A percentile compares a stretch with the other conserved stretches of the same genome.
phyloP scores from a whole-genome alignment of 2,888 invertebrate species.

The Branchipolynoe longqiensis region DNA sequence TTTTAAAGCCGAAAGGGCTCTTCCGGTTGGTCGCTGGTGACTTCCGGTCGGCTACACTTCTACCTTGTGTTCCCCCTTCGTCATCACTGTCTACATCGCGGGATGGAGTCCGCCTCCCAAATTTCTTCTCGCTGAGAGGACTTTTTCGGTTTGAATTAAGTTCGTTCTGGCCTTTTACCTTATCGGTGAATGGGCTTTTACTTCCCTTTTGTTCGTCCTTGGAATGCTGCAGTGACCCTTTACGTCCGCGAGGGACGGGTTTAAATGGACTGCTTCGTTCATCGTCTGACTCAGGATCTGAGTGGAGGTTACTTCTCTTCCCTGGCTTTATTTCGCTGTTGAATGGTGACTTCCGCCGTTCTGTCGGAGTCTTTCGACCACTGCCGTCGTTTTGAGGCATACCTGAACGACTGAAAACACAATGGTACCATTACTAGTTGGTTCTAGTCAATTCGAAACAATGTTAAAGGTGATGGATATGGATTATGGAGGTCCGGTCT shows the following conservation, averaged over 20 bases:
- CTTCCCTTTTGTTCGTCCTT: not conserved
- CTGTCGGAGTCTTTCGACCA: not conserved
- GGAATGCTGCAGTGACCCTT: not conserved
- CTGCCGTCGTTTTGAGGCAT: not conserved
- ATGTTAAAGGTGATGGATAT: not conserved
- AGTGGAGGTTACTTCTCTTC: not conserved
- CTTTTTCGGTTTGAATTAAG: not conserved
- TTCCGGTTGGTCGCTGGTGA: not conserved
- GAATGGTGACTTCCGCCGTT: constrained; percentile 8
- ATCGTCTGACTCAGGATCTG: constrained; percentile 29
- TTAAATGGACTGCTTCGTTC: not conserved
- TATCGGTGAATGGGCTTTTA: constrained; percentile 5
- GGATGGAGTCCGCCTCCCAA: not conserved
- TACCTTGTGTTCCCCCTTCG: not conserved
- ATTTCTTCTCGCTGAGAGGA: not conserved
- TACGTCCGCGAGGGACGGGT: constrained; percentile 4
- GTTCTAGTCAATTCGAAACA: too few species aligned
- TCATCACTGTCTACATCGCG: constrained; percentile 9
- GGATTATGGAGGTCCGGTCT: not conserved
- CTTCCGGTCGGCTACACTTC: not conserved
- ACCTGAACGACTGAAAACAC: constrained; percentile 8
- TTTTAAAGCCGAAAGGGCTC: constrained; percentile 14
- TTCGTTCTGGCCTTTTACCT: not conserved
- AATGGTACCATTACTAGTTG: too few species aligned
- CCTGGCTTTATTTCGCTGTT: not conserved